A percentile compares a stretch with the other conserved stretches of the same genome.
Evolutionary conservation across 1,140 invertebrate species (phyloP).

Genomic region (Hydropsyche tenuis): DNA sequence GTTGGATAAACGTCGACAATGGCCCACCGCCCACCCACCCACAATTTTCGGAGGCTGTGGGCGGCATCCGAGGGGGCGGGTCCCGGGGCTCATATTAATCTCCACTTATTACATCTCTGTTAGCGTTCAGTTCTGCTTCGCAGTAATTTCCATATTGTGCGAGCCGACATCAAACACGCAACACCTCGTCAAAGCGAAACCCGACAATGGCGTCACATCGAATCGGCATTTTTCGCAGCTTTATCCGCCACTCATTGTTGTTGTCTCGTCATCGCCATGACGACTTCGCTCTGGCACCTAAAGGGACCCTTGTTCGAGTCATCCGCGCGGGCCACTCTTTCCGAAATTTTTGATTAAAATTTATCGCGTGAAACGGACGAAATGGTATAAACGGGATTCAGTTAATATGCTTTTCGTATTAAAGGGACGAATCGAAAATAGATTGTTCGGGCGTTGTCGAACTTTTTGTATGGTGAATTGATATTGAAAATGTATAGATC

Average conservation of each 20-base stretch:
- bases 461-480: too few relatives aligned
- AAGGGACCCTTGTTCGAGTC: not conserved
- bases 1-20: constrained; percentile 41
- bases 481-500: too few relatives aligned
- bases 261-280: constrained; percentile 4
- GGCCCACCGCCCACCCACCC: not conserved
- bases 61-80: not conserved
- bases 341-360: too few relatives aligned
- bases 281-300: not conserved
- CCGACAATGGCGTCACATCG: constrained; percentile 28
- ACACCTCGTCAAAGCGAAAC: constrained; percentile 39
- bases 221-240: constrained; percentile 30
- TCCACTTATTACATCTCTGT: constrained; percentile 41
- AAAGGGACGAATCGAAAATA: not conserved
- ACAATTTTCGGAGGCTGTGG: too few relatives aligned
- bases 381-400: too few relatives aligned
- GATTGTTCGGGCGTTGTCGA: too few relatives aligned
- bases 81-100: constrained; percentile 35
- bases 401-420: not conserved
- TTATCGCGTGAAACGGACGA: too few relatives aligned
- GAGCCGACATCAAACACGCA: constrained; percentile 41
- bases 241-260: constrained; percentile 2
- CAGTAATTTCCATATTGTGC: constrained; percentile 41
- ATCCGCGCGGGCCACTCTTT: constrained; percentile 3
- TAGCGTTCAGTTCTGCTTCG: constrained; percentile 40